Conservation (phyloP, 2,888 invertebrate species). For the Megamerina dolium region DNA sequence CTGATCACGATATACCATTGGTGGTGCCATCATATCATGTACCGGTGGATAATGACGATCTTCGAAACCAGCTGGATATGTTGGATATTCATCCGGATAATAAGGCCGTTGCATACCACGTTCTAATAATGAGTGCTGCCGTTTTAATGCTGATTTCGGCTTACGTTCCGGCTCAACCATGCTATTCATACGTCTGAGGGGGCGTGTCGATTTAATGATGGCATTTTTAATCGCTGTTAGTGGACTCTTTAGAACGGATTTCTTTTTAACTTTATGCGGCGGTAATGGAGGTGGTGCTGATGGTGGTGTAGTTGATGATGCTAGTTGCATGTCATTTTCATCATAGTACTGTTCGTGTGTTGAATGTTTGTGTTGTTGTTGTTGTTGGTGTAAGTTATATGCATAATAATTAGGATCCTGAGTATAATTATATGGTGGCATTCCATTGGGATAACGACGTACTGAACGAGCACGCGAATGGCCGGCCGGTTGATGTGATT, state of each 20-base stretch:
- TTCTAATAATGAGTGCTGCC: conserved; percentile 49
- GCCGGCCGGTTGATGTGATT: conserved; percentile 22
- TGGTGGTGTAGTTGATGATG: no score
- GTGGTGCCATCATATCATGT: conserved; percentile 20
- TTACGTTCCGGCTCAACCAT: conserved; percentile 47
- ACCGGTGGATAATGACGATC: conserved; percentile 26
- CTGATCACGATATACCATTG: conserved; percentile 33
- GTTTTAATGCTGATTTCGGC: conserved; percentile 36
- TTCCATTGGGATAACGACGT: conserved; percentile 30
- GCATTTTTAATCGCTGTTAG: conserved; percentile 47
- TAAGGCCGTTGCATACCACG: conserved; percentile 43
- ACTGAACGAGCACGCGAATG: conserved; percentile 32
- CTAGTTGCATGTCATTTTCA: conserved; percentile 31
- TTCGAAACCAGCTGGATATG: conserved; percentile 42
- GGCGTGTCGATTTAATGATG: conserved; percentile 44
- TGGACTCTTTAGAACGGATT: conserved; percentile 47
- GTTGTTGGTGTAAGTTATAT: conserved; percentile 25
- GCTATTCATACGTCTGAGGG: conserved; percentile 47
- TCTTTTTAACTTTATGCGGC: conserved; percentile 45
- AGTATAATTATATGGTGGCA: conserved; percentile 25
- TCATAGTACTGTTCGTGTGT: conserved; percentile 34
- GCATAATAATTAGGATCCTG: conserved; percentile 36
- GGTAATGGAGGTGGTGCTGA: conserved; percentile 37
- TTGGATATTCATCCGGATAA: conserved; percentile 46
- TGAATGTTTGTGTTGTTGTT: conserved; percentile 19